phyloP scores from a whole-genome alignment of 2,888 invertebrate genomes.

The Pyrrhosoma nymphula region DNA sequence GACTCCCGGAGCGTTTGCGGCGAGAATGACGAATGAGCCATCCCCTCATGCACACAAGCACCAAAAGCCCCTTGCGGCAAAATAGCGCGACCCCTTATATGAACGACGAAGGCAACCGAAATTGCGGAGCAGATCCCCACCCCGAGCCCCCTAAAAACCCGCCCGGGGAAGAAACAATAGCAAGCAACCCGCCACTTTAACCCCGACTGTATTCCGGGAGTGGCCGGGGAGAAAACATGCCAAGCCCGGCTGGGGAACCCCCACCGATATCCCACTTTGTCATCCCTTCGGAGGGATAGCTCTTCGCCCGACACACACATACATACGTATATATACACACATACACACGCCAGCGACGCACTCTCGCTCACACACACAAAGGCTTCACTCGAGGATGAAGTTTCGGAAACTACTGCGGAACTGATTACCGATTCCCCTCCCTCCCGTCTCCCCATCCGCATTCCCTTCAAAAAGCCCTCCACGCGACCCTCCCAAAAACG shows the following conservation, averaged over 20 bases:
- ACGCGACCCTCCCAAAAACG: conserved; percentile 37
- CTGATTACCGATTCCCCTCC: conserved; percentile 44
- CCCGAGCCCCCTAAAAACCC: conserved; percentile 19
- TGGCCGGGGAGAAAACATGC: conserved; percentile 38
- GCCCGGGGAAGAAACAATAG: conserved; percentile 50
- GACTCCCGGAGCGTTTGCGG: neutral
- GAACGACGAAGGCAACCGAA: neutral
- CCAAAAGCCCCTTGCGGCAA: conserved; percentile 30
- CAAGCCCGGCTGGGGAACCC: neutral
- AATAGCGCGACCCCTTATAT: neutral
- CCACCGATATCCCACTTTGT: conserved; percentile 6
- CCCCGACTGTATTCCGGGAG: neutral
- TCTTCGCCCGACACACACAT: neutral
- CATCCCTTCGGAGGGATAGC: neutral
- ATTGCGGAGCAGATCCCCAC: conserved; percentile 36
- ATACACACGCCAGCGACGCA: neutral
- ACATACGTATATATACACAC: neutral
- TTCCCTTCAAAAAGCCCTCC: neutral
- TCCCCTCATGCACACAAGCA: conserved; percentile 41
- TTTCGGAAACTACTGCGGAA: conserved; percentile 51
- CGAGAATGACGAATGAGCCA: conserved; percentile 59
- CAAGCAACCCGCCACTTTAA: conserved; percentile 57
- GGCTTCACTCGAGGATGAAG: conserved; percentile 15
- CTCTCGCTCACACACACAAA: neutral
- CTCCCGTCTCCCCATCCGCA: neutral